These are phyloP conservation scores for Euplexia lucipara DNA, from an alignment of 2,888 invertebrate species.

Conservation along the genomic window DNA sequence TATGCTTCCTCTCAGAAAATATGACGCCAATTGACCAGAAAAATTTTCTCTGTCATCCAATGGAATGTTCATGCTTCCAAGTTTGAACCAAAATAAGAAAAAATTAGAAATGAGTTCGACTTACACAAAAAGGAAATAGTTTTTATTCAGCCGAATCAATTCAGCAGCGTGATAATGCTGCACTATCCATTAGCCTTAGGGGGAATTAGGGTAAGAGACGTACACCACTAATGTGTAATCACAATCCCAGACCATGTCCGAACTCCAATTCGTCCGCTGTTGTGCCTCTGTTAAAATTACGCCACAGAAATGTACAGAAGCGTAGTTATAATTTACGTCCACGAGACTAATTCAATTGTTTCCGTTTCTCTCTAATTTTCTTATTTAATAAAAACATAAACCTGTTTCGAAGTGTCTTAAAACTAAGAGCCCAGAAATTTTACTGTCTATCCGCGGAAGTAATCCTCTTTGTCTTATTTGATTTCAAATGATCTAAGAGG, in stretches of 20 bases:
- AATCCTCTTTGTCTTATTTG: slow-evolving; percentile 43
- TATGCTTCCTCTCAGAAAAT: no score
- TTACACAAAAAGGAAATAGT: no score
- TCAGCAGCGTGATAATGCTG: no score
- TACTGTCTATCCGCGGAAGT: slow-evolving; percentile 38
- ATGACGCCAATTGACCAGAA: no score
- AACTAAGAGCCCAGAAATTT: slow-evolving; percentile 40
- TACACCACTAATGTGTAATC: slow-evolving; percentile 39
- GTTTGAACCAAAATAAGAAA: no score
- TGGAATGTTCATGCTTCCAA: no score
- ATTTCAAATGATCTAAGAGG: slow-evolving; percentile 34
- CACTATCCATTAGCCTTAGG: slow-evolving; percentile 31
- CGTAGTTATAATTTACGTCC: slow-evolving; percentile 23
- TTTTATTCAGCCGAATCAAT: no score
- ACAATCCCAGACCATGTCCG: slow-evolving; percentile 32
- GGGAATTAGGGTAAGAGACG: slow-evolving; percentile 12
- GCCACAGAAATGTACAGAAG: slow-evolving; percentile 5
- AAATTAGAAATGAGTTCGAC: no score
- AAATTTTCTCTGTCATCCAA: no score
- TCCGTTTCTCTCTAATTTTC: slow-evolving; percentile 21
- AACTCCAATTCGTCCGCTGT: slow-evolving; percentile 22
- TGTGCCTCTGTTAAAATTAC: slow-evolving; percentile 7
- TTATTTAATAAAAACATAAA: slow-evolving; percentile 51
- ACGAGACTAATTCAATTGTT: slow-evolving; percentile 26
- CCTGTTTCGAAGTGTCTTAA: slow-evolving; percentile 45